phyloP scores from a whole-genome alignment of 2,888 invertebrate species.

The Lithophane socia region DNA sequence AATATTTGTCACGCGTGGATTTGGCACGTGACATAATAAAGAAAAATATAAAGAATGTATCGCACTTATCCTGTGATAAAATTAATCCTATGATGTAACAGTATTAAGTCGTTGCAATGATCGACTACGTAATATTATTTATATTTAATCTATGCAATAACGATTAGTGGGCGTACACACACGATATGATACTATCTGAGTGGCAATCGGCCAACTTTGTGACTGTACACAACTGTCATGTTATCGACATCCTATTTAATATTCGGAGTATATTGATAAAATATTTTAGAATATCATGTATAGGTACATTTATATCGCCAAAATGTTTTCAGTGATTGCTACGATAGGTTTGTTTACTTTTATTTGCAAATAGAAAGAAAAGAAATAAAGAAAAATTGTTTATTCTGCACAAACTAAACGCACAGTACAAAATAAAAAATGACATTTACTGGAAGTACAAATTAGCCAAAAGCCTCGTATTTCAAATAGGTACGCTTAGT shows the following conservation, averaged over 20 bases:
- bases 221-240: slow-evolving; percentile 29
- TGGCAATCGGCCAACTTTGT: slow-evolving; percentile 65
- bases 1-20: neutral
- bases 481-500: neutral
- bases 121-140: slow-evolving; percentile 24
- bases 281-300: slow-evolving; percentile 9
- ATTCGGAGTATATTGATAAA: slow-evolving; percentile 31
- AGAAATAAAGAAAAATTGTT: too few species aligned
- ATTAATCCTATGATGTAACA: slow-evolving; percentile 48
- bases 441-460: too few species aligned
- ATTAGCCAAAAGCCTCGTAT: too few species aligned
- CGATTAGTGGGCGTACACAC: slow-evolving; percentile 55
- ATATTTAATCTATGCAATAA: slow-evolving; percentile 43
- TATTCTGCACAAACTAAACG: too few species aligned
- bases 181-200: slow-evolving; percentile 44
- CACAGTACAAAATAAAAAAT: too few species aligned
- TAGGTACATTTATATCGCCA: neutral
- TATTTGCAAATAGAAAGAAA: slow-evolving; percentile 17
- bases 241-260: slow-evolving; percentile 51
- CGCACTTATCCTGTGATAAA: slow-evolving; percentile 2
- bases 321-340: slow-evolving; percentile 24
- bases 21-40: slow-evolving; percentile 16
- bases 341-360: slow-evolving; percentile 11
- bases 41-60: neutral
- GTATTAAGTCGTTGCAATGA: slow-evolving; percentile 25